Conservation (phyloP, 92 coral and sea anemone species). For the Anthopleura xanthogrammica region DNA sequence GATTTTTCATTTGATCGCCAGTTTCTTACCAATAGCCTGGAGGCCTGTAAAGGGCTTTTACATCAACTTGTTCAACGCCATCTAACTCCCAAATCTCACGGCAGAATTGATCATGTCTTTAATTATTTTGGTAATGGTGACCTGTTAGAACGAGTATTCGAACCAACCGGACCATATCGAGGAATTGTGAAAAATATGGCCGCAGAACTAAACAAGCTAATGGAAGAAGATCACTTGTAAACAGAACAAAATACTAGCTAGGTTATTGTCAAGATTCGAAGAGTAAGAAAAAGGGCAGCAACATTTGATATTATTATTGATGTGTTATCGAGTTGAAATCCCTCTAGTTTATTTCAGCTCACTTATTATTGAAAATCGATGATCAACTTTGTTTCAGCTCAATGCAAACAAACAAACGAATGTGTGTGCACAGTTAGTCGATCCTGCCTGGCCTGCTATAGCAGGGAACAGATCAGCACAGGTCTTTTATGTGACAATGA, state of each 20-base stretch:
- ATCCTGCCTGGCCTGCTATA: not conserved
- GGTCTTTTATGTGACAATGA: not conserved
- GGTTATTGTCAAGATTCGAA: not conserved
- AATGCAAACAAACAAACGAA: not conserved
- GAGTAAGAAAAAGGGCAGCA: not conserved
- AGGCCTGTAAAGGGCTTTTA: conserved; percentile 70
- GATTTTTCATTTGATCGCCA: conserved; percentile 95
- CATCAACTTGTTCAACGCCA: conserved; percentile 83
- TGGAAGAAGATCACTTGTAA: conserved; percentile 93
- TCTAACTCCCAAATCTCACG: conserved; percentile 92
- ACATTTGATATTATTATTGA: not conserved
- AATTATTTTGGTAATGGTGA: conserved; percentile 91
- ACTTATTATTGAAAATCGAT: not conserved
- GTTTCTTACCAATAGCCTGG: conserved; percentile 75
- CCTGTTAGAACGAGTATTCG: conserved; percentile 84
- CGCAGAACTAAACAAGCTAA: conserved; percentile 81
- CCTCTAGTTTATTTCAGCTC: not conserved
- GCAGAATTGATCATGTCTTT: conserved; percentile 94
- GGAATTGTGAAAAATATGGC: conserved; percentile 74
- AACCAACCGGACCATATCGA: conserved; percentile 63
- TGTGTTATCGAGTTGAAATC: not conserved
- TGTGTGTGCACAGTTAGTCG: not conserved
- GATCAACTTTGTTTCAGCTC: not conserved
- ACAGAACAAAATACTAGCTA: not conserved
- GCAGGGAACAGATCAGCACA: not conserved